Evolutionary conservation across 2,113 vertebrate species (phyloP).

Genomic region (Phrynocephalus versicolor): DNA sequence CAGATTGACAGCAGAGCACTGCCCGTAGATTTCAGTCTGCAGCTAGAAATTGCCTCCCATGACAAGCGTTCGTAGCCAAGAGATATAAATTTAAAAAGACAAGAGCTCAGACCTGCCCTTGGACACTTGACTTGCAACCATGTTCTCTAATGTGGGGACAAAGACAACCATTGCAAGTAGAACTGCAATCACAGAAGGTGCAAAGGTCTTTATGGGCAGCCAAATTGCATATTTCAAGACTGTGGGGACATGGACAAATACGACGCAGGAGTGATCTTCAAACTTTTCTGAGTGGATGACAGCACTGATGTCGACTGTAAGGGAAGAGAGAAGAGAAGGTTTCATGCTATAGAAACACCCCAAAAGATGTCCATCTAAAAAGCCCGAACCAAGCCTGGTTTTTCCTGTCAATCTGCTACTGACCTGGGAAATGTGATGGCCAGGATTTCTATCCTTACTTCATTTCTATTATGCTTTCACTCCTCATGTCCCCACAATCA

Average conservation of each 20-base stretch:
- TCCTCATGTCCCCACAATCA: background rate
- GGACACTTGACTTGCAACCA: constrained; percentile 6
- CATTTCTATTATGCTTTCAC: background rate
- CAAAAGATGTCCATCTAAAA: background rate
- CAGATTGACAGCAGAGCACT: constrained; percentile 20
- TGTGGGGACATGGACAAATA: background rate
- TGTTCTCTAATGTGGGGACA: constrained; percentile 10
- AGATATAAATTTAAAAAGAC: constrained; percentile 6
- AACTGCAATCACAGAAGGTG: background rate
- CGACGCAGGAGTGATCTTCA: background rate
- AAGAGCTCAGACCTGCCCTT: background rate
- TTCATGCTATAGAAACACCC: background rate
- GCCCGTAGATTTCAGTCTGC: constrained; percentile 7
- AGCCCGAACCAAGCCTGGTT: background rate
- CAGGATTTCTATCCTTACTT: too few species aligned
- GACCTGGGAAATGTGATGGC: background rate
- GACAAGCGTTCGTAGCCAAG: constrained; percentile 21
- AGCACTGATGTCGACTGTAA: background rate
- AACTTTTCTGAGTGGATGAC: too few species aligned
- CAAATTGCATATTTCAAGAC: background rate
- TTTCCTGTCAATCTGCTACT: background rate
- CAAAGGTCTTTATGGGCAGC: background rate
- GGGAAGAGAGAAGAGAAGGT: background rate
- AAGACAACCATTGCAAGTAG: background rate
- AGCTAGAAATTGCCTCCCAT: constrained; percentile 36